These are phyloP conservation scores for Meloe dianella DNA, from an alignment of 2,888 invertebrate species.

Conservation along the genomic window DNA sequence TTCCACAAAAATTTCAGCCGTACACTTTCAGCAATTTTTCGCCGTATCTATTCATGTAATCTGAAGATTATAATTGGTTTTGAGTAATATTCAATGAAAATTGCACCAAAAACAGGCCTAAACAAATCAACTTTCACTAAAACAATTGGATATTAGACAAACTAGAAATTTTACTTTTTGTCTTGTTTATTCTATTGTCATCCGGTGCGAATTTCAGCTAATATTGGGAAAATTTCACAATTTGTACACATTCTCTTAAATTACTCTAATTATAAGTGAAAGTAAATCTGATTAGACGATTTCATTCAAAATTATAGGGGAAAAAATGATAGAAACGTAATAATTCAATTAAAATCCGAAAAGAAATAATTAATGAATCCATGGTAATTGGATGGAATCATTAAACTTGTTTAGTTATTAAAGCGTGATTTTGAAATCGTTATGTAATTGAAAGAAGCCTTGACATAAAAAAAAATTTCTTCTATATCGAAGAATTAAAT, in stretches of 20 bases:
- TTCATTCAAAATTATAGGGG: not conserved
- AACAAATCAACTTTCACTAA: conserved; percentile 23
- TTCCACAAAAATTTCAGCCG: no score
- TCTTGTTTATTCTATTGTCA: conserved; percentile 25
- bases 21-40: no score
- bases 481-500: not conserved
- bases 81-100: not conserved
- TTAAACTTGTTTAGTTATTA: not conserved
- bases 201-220: conserved; percentile 28
- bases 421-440: conserved; percentile 2
- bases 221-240: conserved; percentile 27
- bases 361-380: not conserved
- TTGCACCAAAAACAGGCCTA: not conserved
- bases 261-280: not conserved
- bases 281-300: not conserved
- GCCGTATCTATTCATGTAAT: not conserved
- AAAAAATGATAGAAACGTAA: not conserved
- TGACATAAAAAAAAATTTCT: not conserved
- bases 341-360: conserved; percentile 1
- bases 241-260: not conserved
- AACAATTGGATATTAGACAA: conserved; percentile 17
- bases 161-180: conserved; percentile 34
- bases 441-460: conserved; percentile 1
- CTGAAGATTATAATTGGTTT: not conserved
- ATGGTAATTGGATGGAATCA: not conserved